Evolutionary conservation across 2,113 vertebrate genomes (phyloP).

Genomic region (Salvelinus sp.): DNA sequence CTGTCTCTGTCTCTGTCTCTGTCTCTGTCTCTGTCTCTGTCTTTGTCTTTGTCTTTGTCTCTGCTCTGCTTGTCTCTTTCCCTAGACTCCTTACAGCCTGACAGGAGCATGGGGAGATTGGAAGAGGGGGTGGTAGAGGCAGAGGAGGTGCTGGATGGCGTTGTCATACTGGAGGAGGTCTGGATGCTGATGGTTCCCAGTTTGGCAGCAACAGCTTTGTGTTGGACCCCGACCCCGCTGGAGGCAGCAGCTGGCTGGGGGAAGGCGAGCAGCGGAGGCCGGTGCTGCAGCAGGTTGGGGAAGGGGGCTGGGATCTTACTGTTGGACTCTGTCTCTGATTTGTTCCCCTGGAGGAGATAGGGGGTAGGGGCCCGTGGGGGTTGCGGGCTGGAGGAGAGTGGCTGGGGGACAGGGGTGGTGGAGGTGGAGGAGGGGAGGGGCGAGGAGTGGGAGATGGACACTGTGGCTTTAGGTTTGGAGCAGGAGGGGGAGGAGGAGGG

Average conservation of each 20-base stretch:
- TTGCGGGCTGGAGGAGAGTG: constrained; percentile 72
- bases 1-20: constrained; percentile 3
- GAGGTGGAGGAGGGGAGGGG: constrained; percentile 75
- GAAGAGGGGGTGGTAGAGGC: constrained; percentile 65
- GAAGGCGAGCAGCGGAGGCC: constrained; percentile 86
- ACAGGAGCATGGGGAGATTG: constrained; percentile 64
- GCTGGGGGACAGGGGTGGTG: constrained; percentile 68
- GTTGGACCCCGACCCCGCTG: constrained; percentile 71
- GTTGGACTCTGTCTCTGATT: constrained; percentile 68
- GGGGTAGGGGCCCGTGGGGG: constrained; percentile 77
- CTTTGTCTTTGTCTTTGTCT: constrained; percentile 39
- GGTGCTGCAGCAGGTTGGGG: constrained; percentile 89
- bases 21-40: constrained; percentile 5
- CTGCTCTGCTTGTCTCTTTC: constrained; percentile 41
- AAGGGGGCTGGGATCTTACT: constrained; percentile 89
- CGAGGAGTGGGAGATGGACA: constrained; percentile 76
- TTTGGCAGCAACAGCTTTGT: constrained; percentile 68
- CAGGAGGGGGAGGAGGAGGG: constrained; percentile 73
- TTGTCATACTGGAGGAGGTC: constrained; percentile 74
- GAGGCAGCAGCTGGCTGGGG: constrained; percentile 81
- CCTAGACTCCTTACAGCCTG: constrained; percentile 70
- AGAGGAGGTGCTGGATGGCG: constrained; percentile 75
- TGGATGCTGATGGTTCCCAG: constrained; percentile 57
- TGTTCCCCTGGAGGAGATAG: constrained; percentile 72
- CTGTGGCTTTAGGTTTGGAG: constrained; percentile 73